Conservation (phyloP, 2,113 vertebrate genomes). For the Xerus inauris region DNA sequence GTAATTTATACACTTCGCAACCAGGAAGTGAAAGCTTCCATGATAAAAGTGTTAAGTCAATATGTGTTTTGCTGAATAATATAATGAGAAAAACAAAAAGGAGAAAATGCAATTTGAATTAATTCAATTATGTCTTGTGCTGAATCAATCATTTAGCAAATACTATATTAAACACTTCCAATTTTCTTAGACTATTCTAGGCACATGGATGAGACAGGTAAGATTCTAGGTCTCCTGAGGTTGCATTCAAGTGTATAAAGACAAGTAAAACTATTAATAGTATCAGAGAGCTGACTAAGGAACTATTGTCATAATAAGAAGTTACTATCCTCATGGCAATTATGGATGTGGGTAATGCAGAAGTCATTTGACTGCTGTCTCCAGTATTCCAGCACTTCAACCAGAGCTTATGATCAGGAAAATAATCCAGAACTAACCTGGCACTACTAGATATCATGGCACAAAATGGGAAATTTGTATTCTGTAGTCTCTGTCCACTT, state of each 20-base stretch:
- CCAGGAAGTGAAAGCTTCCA: constrained; percentile 69
- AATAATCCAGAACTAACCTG: neutral
- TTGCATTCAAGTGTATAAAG: neutral
- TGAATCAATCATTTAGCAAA: neutral
- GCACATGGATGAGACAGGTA: neutral
- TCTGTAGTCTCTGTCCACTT: neutral
- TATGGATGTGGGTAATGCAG: neutral
- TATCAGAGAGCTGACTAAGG: neutral
- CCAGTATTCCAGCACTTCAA: neutral
- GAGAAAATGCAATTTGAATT: neutral
- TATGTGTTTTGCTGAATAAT: neutral
- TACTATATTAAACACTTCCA: neutral
- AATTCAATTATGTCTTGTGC: neutral
- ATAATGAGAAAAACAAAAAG: neutral
- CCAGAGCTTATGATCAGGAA: neutral
- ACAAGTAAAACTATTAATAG: neutral
- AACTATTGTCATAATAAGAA: neutral
- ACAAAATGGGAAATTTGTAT: neutral
- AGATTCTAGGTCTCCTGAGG: neutral
- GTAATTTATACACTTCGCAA: constrained; percentile 76
- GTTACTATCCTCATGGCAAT: neutral
- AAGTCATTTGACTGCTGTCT: neutral
- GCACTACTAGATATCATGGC: neutral
- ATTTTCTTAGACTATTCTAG: neutral
- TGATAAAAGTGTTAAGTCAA: constrained; percentile 56